Conservation (phyloP, 2,797 vertebrate genomes). For the Cyprinodon diabolis region DNA sequence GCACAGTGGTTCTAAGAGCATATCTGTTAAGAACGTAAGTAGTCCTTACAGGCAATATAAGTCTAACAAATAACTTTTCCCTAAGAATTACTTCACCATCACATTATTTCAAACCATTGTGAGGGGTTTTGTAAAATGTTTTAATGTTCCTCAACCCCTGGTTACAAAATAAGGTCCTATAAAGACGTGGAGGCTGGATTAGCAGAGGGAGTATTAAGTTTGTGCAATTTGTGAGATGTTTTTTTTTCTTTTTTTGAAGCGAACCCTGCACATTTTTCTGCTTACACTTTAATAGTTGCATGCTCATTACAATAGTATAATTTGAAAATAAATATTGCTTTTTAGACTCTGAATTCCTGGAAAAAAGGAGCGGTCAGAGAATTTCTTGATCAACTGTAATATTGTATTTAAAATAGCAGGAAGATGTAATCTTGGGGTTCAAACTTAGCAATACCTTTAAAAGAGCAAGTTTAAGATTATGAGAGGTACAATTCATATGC, state of each 20-base stretch:
- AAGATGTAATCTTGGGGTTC: slow-evolving; percentile 56
- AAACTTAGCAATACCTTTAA: slow-evolving; percentile 23
- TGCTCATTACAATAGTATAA: not conserved
- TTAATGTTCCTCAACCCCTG: slow-evolving; percentile 64
- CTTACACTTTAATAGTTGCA: not conserved
- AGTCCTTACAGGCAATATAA: slow-evolving; percentile 43
- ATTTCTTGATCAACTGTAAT: slow-evolving; percentile 23
- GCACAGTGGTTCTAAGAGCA: slow-evolving; percentile 1
- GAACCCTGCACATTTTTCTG: slow-evolving; percentile 15
- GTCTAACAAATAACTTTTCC: slow-evolving; percentile 65
- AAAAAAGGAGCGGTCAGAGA: slow-evolving; percentile 19
- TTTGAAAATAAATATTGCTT: not conserved
- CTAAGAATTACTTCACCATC: slow-evolving; percentile 80
- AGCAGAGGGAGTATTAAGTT: slow-evolving; percentile 30
- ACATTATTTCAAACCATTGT: slow-evolving; percentile 70
- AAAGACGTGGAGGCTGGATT: slow-evolving; percentile 66
- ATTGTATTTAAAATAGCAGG: slow-evolving; percentile 46
- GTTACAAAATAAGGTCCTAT: slow-evolving; percentile 76
- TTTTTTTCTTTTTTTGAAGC: slow-evolving; percentile 1
- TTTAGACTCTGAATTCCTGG: not conserved
- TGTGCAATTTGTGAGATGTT: slow-evolving; percentile 22
- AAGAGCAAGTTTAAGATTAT: slow-evolving; percentile 49
- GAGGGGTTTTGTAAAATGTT: slow-evolving; percentile 75
- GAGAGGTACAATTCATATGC: slow-evolving; percentile 25
- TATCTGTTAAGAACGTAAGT: slow-evolving; percentile 15